Percentiles rank a stretch among this genome's conserved stretches.
phyloP scores from a whole-genome alignment of 2,797 vertebrate genomes.

The Syngnathus rostellatus region DNA sequence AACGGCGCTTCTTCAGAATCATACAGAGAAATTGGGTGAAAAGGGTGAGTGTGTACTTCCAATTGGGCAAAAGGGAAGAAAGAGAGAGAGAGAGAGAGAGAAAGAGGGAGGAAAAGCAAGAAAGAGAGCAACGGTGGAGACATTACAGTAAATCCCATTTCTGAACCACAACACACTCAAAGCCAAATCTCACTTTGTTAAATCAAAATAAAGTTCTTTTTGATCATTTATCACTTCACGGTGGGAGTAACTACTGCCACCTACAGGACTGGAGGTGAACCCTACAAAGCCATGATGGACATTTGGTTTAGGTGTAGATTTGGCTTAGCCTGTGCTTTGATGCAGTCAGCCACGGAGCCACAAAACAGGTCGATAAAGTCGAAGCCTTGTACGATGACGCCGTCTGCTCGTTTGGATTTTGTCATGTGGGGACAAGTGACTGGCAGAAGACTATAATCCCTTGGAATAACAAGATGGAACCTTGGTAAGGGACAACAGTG shows the following conservation, averaged over 20 bases:
- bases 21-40: constrained; percentile 98
- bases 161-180: constrained; percentile 26
- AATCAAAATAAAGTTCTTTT: too few species aligned
- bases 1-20: constrained; percentile 98
- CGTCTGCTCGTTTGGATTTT: constrained; percentile 39
- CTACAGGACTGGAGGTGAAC: neutral
- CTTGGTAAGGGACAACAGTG: constrained; percentile 28
- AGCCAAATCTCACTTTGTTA: constrained; percentile 30
- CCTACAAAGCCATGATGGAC: neutral
- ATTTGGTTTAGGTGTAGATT: constrained; percentile 20
- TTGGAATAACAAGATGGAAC: constrained; percentile 21
- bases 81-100: neutral
- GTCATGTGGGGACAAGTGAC: constrained; percentile 43
- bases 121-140: constrained; percentile 78
- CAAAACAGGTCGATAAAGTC: constrained; percentile 28
- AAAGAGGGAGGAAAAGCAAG: constrained; percentile 9
- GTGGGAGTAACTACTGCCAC: neutral
- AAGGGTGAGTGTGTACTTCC: constrained; percentile 84
- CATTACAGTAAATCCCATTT: constrained; percentile 47
- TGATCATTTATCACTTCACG: too few species aligned
- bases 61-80: constrained; percentile 37
- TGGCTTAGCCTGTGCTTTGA: constrained; percentile 38
- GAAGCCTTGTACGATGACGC: constrained; percentile 21
- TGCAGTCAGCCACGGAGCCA: constrained; percentile 43
- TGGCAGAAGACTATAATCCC: constrained; percentile 56